phyloP scores from a whole-genome alignment of 2,888 invertebrate genomes.

The Drosophila siamana region DNA sequence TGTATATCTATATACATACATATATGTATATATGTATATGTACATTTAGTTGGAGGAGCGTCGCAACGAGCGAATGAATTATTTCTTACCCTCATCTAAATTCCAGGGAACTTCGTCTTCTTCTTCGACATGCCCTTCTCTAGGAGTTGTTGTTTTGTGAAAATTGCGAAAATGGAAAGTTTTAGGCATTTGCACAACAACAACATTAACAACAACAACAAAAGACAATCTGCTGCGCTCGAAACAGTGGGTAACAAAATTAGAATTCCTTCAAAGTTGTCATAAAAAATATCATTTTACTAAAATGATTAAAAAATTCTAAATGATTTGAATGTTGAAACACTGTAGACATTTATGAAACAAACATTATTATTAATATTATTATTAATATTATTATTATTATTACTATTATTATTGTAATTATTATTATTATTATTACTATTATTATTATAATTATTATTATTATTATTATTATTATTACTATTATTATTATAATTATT shows the following conservation, averaged over 20 bases:
- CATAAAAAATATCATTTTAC: neutral
- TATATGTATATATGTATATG: slow-evolving; percentile 12
- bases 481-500: no score
- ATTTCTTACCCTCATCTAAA: slow-evolving; percentile 76
- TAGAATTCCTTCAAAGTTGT: neutral
- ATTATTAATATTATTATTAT: neutral
- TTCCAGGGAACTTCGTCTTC: slow-evolving; percentile 47
- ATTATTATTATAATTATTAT: no score
- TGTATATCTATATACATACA: slow-evolving; percentile 35
- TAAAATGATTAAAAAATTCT: no score
- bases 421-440: neutral
- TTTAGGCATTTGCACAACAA: slow-evolving; percentile 40
- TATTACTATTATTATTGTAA: neutral
- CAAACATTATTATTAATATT: no score
- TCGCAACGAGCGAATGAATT: slow-evolving; percentile 76
- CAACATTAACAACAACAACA: slow-evolving; percentile 25
- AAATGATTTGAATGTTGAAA: no score
- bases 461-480: no score
- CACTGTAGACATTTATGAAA: no score
- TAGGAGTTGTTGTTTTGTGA: slow-evolving; percentile 30
- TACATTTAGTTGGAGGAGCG: slow-evolving; percentile 27
- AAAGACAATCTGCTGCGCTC: neutral
- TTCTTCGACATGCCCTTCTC: neutral
- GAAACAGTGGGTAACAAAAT: neutral
- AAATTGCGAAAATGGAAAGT: slow-evolving; percentile 58